phyloP scores from a whole-genome alignment of 2,113 vertebrate genomes.

The Bubo bubo region DNA sequence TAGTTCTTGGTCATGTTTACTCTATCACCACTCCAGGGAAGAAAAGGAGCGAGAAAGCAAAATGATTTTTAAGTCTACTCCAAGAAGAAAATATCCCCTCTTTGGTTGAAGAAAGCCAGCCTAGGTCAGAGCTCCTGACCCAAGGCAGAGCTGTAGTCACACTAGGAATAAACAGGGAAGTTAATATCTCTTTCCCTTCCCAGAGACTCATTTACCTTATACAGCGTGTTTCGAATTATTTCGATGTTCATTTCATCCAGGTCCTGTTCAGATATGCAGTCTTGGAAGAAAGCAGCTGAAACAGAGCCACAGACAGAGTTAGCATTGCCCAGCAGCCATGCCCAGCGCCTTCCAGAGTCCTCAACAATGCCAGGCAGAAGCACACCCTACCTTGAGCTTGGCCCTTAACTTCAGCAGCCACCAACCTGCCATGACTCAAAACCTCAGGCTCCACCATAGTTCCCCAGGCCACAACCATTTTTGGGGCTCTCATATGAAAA shows the following conservation, averaged over 20 bases:
- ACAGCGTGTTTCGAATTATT: slow-evolving; percentile 96
- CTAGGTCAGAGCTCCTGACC: neutral
- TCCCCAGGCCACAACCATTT: neutral
- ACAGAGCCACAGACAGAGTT: slow-evolving; percentile 11
- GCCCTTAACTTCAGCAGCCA: neutral
- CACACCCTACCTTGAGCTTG: neutral
- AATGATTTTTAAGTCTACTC: neutral
- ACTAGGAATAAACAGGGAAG: neutral
- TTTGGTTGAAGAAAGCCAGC: neutral
- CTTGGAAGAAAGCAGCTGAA: slow-evolving; percentile 97
- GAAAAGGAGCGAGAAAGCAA: neutral
- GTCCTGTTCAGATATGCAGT: slow-evolving; percentile 98
- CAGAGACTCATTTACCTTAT: slow-evolving; percentile 84
- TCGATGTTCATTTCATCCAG: slow-evolving; percentile 99
- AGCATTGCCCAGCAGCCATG: neutral
- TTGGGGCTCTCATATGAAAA: neutral
- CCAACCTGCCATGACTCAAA: slow-evolving; percentile 16
- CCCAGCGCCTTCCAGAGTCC: neutral
- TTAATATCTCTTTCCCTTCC: neutral
- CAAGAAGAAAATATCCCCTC: neutral
- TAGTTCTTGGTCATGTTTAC: neutral
- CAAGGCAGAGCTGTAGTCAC: neutral
- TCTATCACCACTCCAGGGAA: neutral
- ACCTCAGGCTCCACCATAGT: neutral
- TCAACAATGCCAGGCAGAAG: neutral